These are phyloP conservation scores for Microctenopoma stevenorrisi DNA, from an alignment of 2,797 vertebrate genomes.

Conservation along the genomic window DNA sequence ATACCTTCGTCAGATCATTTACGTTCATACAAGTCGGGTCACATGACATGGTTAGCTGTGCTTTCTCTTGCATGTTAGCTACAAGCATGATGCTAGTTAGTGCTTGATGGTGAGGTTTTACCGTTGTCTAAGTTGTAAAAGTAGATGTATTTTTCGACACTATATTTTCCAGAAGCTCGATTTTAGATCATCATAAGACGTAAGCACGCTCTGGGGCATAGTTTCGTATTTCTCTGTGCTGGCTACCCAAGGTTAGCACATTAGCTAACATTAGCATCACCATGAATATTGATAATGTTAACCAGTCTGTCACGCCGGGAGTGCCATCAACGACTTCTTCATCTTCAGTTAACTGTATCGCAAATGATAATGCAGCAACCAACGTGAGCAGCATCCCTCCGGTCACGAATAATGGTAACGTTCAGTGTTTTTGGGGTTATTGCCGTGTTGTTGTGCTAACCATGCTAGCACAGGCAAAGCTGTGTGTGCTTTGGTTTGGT, in stretches of 20 bases:
- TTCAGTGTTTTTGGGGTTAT: slow-evolving; percentile 21
- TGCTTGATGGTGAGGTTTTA: neutral
- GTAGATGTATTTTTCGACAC: neutral
- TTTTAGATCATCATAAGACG: neutral
- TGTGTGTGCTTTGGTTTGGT: neutral
- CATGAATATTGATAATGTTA: slow-evolving; percentile 80
- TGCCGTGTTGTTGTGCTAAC: neutral
- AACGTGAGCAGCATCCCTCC: slow-evolving; percentile 77
- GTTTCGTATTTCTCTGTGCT: slow-evolving; percentile 25
- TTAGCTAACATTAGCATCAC: slow-evolving; percentile 54
- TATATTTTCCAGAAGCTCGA: neutral
- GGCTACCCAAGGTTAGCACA: slow-evolving; percentile 62
- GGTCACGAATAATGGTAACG: slow-evolving; percentile 74
- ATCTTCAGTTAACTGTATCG: slow-evolving; percentile 79
- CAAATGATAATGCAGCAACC: slow-evolving; percentile 71
- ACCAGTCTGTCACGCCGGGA: slow-evolving; percentile 75
- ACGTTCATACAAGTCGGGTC: neutral
- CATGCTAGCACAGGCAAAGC: neutral
- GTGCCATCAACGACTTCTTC: slow-evolving; percentile 75
- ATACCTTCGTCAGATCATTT: slow-evolving; percentile 7
- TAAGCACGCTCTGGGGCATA: neutral
- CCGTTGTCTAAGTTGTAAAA: fast-evolving
- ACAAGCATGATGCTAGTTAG: slow-evolving; percentile 17
- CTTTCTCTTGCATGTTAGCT: slow-evolving; percentile 20
- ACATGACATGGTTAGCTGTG: slow-evolving; percentile 49